A percentile compares a stretch with the other conserved stretches of the same genome.
Evolutionary conservation across 2,113 vertebrate species (phyloP).

Genomic region (Arvicanthis niloticus): DNA sequence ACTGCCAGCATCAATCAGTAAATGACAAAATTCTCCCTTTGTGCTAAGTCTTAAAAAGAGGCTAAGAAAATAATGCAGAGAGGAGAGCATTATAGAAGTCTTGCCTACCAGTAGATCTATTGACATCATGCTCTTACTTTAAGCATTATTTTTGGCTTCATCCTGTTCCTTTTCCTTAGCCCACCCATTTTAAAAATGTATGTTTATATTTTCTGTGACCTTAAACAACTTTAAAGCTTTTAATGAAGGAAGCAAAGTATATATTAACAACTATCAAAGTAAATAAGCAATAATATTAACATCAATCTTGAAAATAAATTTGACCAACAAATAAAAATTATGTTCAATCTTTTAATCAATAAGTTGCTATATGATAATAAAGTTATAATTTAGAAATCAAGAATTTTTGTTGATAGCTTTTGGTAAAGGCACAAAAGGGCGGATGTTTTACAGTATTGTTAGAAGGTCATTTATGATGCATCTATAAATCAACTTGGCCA

Average conservation of each 20-base stretch:
- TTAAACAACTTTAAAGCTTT: conserved; percentile 38
- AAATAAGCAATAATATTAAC: background rate
- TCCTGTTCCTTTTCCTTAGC: background rate
- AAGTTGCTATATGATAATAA: conserved; percentile 3
- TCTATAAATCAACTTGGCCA: conserved; percentile 12
- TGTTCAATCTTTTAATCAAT: conserved; percentile 23
- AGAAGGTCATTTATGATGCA: background rate
- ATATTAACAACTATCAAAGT: conserved; percentile 25
- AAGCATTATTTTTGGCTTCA: conserved; percentile 12
- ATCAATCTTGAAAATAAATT: conserved; percentile 43
- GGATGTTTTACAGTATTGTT: background rate
- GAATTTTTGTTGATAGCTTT: background rate
- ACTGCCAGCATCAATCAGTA: background rate
- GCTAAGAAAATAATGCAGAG: background rate
- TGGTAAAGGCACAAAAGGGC: background rate
- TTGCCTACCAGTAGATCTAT: background rate
- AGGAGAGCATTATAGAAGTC: too few relatives aligned
- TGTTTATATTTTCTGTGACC: background rate
- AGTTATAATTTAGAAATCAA: background rate
- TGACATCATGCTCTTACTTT: background rate
- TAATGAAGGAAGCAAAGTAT: background rate
- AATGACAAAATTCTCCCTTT: conserved; percentile 3
- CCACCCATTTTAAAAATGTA: conserved; percentile 38
- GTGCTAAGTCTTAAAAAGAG: background rate
- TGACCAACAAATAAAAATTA: conserved; percentile 25